A percentile compares a stretch with the other conserved stretches of the same genome.
Conservation (phyloP, 2,113 vertebrate species). For the Lagopus leucura region DNA sequence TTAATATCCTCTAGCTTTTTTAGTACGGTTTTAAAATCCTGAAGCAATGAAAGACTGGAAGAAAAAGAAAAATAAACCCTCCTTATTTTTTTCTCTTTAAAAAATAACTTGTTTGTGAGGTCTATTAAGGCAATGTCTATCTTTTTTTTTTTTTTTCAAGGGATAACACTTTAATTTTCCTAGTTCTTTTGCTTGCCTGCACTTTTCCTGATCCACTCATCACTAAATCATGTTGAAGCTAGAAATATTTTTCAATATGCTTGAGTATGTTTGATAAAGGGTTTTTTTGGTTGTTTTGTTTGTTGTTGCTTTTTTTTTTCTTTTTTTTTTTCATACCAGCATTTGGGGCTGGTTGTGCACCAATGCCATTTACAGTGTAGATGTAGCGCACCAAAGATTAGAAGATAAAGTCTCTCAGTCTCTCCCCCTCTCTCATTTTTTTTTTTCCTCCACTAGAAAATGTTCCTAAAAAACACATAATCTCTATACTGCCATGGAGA, state of each 20-base stretch:
- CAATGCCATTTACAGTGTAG: not conserved
- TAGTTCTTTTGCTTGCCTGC: not conserved
- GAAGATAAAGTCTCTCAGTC: not conserved
- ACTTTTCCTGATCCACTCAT: not conserved
- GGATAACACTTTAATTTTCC: not conserved
- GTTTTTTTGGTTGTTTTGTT: not conserved
- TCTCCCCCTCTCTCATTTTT: not conserved
- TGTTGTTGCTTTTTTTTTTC: not conserved
- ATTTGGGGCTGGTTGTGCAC: not conserved
- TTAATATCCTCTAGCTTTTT: slow-evolving; percentile 68
- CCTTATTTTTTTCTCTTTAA: not conserved
- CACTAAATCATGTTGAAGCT: not conserved
- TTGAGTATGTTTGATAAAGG: not conserved
- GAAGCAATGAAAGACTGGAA: slow-evolving; percentile 62
- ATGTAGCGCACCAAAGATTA: not conserved
- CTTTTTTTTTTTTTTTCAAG: not conserved
- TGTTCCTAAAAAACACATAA: slow-evolving; percentile 21
- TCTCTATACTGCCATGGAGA: not conserved
- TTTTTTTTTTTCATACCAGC: not conserved
- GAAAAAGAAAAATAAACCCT: not conserved
- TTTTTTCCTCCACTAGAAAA: slow-evolving; percentile 4
- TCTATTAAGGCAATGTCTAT: slow-evolving; percentile 36
- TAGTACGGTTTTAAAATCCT: slow-evolving; percentile 52
- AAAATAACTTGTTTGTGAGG: slow-evolving; percentile 42
- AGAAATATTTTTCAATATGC: not conserved